A percentile compares a stretch with the other conserved stretches of the same genome.
Evolutionary conservation across 2,113 vertebrate species (phyloP).

Genomic region (Antechinus flavipes): DNA sequence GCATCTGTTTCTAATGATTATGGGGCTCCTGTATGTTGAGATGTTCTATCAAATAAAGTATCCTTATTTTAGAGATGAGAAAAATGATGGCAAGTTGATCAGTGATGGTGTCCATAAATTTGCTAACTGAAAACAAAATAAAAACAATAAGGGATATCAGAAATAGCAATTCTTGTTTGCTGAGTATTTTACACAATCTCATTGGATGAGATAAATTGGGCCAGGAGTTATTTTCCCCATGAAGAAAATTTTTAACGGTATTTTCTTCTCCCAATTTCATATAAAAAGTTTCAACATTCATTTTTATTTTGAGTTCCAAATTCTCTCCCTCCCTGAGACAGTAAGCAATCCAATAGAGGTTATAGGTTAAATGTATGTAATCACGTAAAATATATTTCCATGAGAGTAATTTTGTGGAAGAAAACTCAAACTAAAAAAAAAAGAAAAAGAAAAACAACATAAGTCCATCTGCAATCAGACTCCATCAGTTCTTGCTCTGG

Average conservation of each 20-base stretch:
- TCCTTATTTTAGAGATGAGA: neutral
- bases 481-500: neutral
- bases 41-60: neutral
- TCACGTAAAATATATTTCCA: neutral
- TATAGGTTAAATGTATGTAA: neutral
- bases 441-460: neutral
- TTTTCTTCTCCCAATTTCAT: neutral
- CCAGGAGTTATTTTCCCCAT: neutral
- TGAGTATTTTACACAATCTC: neutral
- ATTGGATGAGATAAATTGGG: neutral
- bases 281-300: no score
- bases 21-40: neutral
- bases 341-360: neutral
- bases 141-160: neutral
- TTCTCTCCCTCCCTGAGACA: neutral
- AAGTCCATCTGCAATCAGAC: neutral
- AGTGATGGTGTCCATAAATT: neutral
- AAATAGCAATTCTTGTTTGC: neutral
- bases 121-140: neutral
- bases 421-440: neutral
- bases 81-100: neutral
- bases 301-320: neutral
- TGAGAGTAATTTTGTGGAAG: neutral
- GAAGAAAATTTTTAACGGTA: neutral
- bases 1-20: neutral